Base-by-base conservation (phyloP, 2,113 vertebrate genomes). In the Nesoenas mayeri region DNA sequence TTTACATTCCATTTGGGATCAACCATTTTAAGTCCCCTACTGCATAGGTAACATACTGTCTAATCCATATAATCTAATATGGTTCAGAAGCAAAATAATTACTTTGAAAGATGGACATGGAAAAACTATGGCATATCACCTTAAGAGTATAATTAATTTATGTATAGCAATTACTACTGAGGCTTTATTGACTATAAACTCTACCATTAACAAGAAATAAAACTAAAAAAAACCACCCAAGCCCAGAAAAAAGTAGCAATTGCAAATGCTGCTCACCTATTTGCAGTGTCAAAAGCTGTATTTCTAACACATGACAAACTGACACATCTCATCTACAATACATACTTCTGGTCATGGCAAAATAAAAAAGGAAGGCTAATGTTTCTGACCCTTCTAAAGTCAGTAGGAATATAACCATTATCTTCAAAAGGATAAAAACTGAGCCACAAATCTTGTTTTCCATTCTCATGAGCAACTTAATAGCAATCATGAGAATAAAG, bases 381-480 rank as follows among this genome's bases (percentile, higher is more conserved):
- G 47, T 61, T 87, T 84, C 40, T 92, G 87, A 87, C 26, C 47
- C 58, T 93, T 94, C 74, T 87, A 58, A 82, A 89, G 62, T 72
- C 74, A 73, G 32, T 8, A 12, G 29, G 51, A 93, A 71, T 81
- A 89, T 44, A 87, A 75, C 66, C 15, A 50, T 77, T 62, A 94
- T 51, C 79, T 89, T 96, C 84, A 85, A 93, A 93, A 82, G 81
- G 85, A 88, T 89, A 87, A 96, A 85, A 94, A 85, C 38, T 80
- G 85, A 89, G 60, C 82, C 47, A 91, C 56, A 94, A 83, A 91
- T 91, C 91, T 88, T 90, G 42, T 95, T 96, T 96, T 93, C 91
- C 93, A 91, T 96, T 96, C 88, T 96, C 85, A 89, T 74, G 85
- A 93, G 69, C 91, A 91, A 91, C 56, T 91, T 96, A 79, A 88